Evolutionary conservation across 1,140 invertebrate species (phyloP).

Genomic region (Neodiprion pinetum): DNA sequence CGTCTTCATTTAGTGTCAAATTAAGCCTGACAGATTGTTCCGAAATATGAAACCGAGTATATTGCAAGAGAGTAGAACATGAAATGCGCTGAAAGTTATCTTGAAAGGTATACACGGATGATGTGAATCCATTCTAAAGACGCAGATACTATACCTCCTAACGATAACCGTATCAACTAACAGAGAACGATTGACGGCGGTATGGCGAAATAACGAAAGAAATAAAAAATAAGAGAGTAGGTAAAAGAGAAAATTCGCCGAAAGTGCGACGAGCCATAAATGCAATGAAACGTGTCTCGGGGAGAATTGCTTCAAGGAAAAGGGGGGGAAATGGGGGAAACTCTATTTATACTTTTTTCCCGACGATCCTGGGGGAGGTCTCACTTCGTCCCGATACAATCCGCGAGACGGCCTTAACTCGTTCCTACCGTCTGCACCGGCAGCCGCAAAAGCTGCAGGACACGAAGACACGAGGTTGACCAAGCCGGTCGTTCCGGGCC

Average conservation of each 20-base stretch:
- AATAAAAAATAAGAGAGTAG: too few species aligned
- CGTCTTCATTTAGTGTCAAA: neutral
- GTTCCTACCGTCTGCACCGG: neutral
- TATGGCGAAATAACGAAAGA: neutral
- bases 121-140: too few species aligned
- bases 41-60: neutral
- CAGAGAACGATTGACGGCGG: neutral
- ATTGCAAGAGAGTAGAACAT: neutral
- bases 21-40: slow-evolving; percentile 1
- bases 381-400: neutral
- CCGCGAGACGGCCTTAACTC: neutral
- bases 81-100: neutral
- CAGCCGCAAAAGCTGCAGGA: too few species aligned
- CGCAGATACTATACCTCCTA: too few species aligned
- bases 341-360: neutral
- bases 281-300: neutral
- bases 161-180: neutral
- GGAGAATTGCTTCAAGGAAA: neutral
- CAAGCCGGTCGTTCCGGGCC: neutral
- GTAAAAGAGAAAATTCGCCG: too few species aligned
- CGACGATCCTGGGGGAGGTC: neutral
- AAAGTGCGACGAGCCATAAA: neutral
- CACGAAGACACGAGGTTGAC: neutral
- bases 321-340: neutral
- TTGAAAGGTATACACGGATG: neutral